A percentile compares a stretch with the other conserved stretches of the same genome.
These are phyloP conservation scores for Myotis yumanensis DNA, from an alignment of 2,113 vertebrate genomes.

Conservation along the genomic window DNA sequence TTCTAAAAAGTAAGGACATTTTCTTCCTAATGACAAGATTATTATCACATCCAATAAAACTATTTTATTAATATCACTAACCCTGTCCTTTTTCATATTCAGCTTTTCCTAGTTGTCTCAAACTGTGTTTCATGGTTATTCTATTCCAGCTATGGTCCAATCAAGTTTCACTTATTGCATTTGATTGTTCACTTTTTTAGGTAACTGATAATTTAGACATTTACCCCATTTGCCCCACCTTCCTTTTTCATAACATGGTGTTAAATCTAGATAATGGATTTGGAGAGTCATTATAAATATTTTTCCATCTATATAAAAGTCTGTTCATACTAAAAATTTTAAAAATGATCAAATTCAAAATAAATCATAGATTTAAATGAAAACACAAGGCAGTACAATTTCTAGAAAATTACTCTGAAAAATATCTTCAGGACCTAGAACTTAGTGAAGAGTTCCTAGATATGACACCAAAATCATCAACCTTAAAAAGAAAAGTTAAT, in stretches of 20 bases:
- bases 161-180: not conserved
- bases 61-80: not conserved
- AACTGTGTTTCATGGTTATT: not conserved
- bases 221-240: not conserved
- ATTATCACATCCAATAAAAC: not conserved
- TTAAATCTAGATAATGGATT: not conserved
- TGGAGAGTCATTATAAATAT: not conserved
- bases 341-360: not conserved
- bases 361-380: not conserved
- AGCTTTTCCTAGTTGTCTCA: not conserved
- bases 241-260: not conserved
- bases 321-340: not conserved
- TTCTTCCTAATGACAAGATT: not conserved
- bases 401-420: not conserved
- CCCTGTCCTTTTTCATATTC: not conserved
- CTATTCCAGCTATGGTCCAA: not conserved
- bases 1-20: not conserved
- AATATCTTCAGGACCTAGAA: not conserved
- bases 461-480: not conserved
- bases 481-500: not conserved
- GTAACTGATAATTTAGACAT: not conserved
- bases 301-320: conserved; percentile 14
- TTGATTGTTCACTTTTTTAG: not conserved
- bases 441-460: not conserved
- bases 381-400: not conserved